These are phyloP conservation scores for Microcebus griseorufus DNA, from an alignment of 2,113 vertebrate genomes.

Conservation along the genomic window DNA sequence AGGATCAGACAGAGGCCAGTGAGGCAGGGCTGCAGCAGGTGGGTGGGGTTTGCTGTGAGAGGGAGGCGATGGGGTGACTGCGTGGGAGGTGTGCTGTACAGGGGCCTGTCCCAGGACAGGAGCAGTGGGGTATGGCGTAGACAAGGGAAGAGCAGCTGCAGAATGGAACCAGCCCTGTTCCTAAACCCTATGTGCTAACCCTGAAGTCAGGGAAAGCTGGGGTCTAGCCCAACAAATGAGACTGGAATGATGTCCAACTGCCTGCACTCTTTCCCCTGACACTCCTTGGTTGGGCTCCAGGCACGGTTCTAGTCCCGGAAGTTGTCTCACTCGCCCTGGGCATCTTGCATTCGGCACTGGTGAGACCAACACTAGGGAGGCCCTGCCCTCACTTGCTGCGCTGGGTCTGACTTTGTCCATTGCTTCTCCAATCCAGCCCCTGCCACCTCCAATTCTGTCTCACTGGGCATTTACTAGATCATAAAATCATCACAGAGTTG, in stretches of 20 bases:
- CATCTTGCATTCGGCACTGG: neutral
- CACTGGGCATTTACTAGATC: neutral
- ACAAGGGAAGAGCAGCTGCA: neutral
- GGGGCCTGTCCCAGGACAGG: neutral
- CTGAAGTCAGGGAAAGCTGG: neutral
- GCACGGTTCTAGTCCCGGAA: neutral
- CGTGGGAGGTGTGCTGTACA: neutral
- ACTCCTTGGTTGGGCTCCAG: neutral
- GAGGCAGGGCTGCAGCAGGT: neutral
- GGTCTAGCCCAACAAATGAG: neutral
- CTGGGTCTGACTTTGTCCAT: neutral
- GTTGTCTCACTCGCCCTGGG: neutral
- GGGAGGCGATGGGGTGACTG: accelerated
- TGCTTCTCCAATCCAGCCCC: neutral
- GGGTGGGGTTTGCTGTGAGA: neutral
- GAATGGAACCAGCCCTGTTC: neutral
- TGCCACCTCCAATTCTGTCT: neutral
- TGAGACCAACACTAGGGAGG: neutral
- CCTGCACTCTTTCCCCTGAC: neutral
- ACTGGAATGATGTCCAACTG: neutral
- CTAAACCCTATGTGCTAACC: neutral
- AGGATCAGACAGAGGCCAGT: neutral
- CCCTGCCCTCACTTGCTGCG: neutral
- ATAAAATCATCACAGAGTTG: slow-evolving; percentile 51
- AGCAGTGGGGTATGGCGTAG: accelerated